phyloP scores from a whole-genome alignment of 2,888 invertebrate species.

The Oeneis ivallda region DNA sequence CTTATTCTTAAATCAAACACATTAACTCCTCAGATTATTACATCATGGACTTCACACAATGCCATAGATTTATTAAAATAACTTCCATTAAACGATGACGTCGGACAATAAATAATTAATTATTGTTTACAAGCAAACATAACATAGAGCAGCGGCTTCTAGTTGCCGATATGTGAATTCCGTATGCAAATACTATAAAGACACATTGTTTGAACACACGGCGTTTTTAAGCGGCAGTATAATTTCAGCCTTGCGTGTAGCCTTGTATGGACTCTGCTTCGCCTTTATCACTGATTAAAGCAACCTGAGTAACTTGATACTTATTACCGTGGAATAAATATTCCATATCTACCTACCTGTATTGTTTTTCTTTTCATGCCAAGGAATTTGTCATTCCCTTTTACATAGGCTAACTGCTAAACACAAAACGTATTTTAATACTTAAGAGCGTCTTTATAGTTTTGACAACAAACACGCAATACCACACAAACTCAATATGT shows the following conservation, averaged over 20 bases:
- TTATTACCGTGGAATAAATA: constrained; percentile 37
- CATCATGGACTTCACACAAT: not conserved
- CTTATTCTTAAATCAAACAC: not conserved
- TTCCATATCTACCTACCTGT: too few species aligned
- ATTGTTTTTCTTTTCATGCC: not conserved
- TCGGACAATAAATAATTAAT: constrained; percentile 1
- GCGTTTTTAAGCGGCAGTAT: constrained; percentile 45
- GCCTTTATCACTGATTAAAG: constrained; percentile 54
- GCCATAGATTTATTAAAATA: constrained; percentile 5
- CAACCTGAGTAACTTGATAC: constrained; percentile 56
- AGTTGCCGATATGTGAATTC: constrained; percentile 32
- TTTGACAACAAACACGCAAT: too few species aligned
- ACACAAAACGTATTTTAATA: too few species aligned
- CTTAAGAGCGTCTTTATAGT: too few species aligned
- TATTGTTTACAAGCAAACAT: not conserved
- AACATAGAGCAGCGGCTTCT: constrained; percentile 8
- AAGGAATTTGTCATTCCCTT: not conserved
- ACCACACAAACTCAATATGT: too few species aligned
- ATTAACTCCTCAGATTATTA: not conserved
- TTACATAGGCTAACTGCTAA: not conserved
- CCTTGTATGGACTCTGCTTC: constrained; percentile 73
- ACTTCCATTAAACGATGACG: constrained; percentile 10
- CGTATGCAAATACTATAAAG: constrained; percentile 34
- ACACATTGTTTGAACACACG: constrained; percentile 37
- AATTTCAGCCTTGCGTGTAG: constrained; percentile 61